Conservation (phyloP, 2,888 invertebrate genomes). For the Mystacides longicornis region DNA sequence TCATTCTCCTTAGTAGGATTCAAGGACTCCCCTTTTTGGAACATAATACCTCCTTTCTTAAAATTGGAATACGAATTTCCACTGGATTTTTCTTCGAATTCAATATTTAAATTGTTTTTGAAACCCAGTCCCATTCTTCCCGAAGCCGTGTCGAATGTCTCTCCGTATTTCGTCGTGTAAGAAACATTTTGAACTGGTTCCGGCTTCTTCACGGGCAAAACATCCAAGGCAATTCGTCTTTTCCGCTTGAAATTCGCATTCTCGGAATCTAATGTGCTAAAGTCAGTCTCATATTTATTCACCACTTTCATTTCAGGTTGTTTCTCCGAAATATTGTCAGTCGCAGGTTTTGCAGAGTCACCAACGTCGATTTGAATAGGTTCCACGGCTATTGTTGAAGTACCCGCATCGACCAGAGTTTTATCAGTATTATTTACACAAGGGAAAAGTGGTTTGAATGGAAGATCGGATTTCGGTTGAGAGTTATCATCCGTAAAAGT, state of each 20-base stretch:
- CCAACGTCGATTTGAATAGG: neutral
- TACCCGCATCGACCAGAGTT: neutral
- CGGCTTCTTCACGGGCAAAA: conserved; percentile 37
- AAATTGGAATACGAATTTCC: conserved; percentile 30
- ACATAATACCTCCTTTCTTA: conserved; percentile 41
- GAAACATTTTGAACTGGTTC: conserved; percentile 1
- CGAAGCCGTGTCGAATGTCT: conserved; percentile 41
- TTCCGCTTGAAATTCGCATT: conserved; percentile 34
- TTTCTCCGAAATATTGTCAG: neutral
- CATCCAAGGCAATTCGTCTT: conserved; percentile 42
- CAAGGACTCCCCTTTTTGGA: conserved; percentile 48
- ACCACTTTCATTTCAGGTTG: conserved; percentile 34
- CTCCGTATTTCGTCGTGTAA: conserved; percentile 45
- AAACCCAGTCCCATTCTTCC: conserved; percentile 47
- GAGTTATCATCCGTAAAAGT: conserved; percentile 14
- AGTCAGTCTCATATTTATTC: conserved; percentile 38
- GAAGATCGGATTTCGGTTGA: conserved; percentile 12
- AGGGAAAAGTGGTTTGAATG: conserved; percentile 23
- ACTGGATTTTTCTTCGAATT: conserved; percentile 26
- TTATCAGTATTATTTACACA: conserved; percentile 13
- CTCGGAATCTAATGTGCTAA: conserved; percentile 33
- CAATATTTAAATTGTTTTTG: conserved; percentile 11
- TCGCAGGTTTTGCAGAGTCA: neutral
- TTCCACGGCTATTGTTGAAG: neutral
- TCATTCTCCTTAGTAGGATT: conserved; percentile 3